Conservation (phyloP, 2,888 invertebrate genomes). For the Helicoverpa assulta region DNA sequence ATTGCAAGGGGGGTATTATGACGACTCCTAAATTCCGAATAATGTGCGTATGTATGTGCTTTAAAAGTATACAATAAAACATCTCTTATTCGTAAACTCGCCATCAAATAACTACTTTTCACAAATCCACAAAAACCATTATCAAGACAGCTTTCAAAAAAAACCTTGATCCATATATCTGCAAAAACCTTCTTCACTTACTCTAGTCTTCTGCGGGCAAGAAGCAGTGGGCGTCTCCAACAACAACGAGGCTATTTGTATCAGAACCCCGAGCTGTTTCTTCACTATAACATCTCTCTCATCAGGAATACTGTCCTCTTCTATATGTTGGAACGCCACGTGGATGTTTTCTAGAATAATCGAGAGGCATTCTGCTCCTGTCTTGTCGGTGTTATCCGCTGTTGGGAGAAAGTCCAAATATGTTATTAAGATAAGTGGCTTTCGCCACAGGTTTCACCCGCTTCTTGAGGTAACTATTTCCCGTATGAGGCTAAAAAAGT, state of each 20-base stretch:
- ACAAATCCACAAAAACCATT: too few species aligned
- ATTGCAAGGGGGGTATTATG: too few species aligned
- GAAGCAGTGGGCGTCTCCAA: slow-evolving; percentile 71
- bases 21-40: too few species aligned
- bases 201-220: slow-evolving; percentile 69
- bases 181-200: slow-evolving; percentile 54
- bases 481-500: too few species aligned
- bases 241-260: slow-evolving; percentile 69
- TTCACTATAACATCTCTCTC: slow-evolving; percentile 71
- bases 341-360: slow-evolving; percentile 73
- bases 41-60: too few species aligned
- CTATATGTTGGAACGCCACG: slow-evolving; percentile 68
- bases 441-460: too few species aligned
- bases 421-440: neutral
- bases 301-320: slow-evolving; percentile 67
- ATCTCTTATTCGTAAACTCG: too few species aligned
- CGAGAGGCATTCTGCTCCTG: slow-evolving; percentile 71
- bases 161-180: too few species aligned
- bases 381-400: slow-evolving; percentile 70
- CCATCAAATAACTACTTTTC: too few species aligned
- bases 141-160: too few species aligned
- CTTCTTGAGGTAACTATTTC: too few species aligned
- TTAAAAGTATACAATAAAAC: too few species aligned
- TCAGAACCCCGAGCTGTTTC: slow-evolving; percentile 68
- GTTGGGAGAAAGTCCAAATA: slow-evolving; percentile 3